Evolutionary conservation across 2,888 invertebrate genomes (phyloP).

Genomic region (Leptinotarsa juncta): DNA sequence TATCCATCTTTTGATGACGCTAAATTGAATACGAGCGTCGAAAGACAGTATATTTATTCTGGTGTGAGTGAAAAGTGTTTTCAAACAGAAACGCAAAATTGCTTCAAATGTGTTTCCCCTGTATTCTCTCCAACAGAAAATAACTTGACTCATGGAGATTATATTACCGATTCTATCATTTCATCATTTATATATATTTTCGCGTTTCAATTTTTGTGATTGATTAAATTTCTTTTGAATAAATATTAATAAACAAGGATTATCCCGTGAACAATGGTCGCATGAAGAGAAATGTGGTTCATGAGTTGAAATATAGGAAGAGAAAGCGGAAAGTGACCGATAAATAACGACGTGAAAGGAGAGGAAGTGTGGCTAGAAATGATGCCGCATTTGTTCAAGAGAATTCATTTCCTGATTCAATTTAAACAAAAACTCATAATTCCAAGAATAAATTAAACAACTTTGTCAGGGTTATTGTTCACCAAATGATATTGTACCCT

Average conservation of each 20-base stretch:
- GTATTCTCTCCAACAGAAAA: too few relatives aligned
- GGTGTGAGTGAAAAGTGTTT: too few relatives aligned
- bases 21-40: too few relatives aligned
- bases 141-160: background rate
- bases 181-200: background rate
- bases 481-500: background rate
- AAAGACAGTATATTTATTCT: too few relatives aligned
- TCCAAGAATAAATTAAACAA: slow-evolving; percentile 60
- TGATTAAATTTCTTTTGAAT: background rate
- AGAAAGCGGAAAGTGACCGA: slow-evolving; percentile 62
- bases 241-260: slow-evolving; percentile 16
- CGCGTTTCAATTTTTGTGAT: background rate
- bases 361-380: slow-evolving; percentile 62
- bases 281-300: slow-evolving; percentile 21
- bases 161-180: background rate
- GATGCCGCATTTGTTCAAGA: slow-evolving; percentile 62
- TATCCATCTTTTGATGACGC: too few relatives aligned
- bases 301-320: slow-evolving; percentile 48
- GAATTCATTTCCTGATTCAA: slow-evolving; percentile 66
- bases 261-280: slow-evolving; percentile 10
- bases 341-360: slow-evolving; percentile 64
- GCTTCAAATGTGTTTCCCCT: too few relatives aligned
- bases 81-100: too few relatives aligned
- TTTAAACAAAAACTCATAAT: slow-evolving; percentile 64
- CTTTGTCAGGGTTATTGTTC: slow-evolving; percentile 59